These are phyloP conservation scores for Sericinus montela DNA, from an alignment of 2,888 invertebrate genomes.

Conservation along the genomic window DNA sequence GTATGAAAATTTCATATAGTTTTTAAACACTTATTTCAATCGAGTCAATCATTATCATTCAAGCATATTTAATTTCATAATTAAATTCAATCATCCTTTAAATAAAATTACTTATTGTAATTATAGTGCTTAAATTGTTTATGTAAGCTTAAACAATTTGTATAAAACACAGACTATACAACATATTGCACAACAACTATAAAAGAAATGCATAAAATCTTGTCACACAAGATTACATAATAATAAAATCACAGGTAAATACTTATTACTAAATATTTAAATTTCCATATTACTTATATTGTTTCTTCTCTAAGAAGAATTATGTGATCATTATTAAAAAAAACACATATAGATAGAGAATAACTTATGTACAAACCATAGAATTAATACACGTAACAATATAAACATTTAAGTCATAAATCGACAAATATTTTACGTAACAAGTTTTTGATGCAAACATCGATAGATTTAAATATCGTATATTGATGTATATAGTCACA, in stretches of 20 bases:
- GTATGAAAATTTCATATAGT: not conserved
- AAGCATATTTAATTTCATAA: not conserved
- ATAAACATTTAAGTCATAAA: conserved; percentile 2
- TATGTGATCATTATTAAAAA: conserved; percentile 22
- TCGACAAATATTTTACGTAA: conserved; percentile 5
- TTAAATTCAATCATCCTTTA: not conserved
- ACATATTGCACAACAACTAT: conserved; percentile 39
- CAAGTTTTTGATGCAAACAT: conserved; percentile 3
- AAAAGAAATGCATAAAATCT: conserved; percentile 41
- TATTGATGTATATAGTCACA: too few species aligned
- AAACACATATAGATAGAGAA: conserved; percentile 13
- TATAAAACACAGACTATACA: conserved; percentile 23
- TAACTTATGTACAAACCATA: conserved; percentile 1
- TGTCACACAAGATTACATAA: conserved; percentile 70
- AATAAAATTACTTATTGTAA: not conserved
- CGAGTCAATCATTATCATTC: not conserved
- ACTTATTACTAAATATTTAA: conserved; percentile 60
- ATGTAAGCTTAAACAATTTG: not conserved
- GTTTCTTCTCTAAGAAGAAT: conserved; percentile 29
- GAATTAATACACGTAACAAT: conserved; percentile 7
- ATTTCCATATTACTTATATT: conserved; percentile 25
- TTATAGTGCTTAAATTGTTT: not conserved
- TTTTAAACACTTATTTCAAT: not conserved
- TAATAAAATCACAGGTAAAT: conserved; percentile 72
- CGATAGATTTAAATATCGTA: too few species aligned